phyloP scores from a whole-genome alignment of 2,888 invertebrate species.

The Temnothorax rugatulus region DNA sequence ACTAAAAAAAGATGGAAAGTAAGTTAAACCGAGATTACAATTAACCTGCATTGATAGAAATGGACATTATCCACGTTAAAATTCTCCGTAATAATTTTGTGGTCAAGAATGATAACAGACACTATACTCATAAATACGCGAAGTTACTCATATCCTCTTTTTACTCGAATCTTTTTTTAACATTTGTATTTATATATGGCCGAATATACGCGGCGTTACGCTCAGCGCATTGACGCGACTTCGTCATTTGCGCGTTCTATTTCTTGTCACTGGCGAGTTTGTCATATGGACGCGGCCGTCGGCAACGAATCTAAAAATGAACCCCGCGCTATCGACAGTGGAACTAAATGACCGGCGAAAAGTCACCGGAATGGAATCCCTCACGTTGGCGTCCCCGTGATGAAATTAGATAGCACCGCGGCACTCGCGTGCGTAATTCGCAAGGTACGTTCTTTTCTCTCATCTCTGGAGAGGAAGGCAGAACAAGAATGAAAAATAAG shows the following conservation, averaged over 20 bases:
- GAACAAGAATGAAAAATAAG: background rate
- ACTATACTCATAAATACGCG: background rate
- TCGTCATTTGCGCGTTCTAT: slow-evolving; percentile 47
- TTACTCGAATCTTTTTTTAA: slow-evolving; percentile 29
- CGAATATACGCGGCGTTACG: slow-evolving; percentile 15
- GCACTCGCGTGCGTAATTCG: slow-evolving; percentile 32
- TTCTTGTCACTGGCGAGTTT: slow-evolving; percentile 43
- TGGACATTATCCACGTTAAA: background rate
- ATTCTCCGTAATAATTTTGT: background rate
- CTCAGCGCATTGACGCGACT: slow-evolving; percentile 55
- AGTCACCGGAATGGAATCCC: slow-evolving; percentile 63
- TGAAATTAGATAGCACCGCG: slow-evolving; percentile 66
- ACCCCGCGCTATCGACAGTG: slow-evolving; percentile 45
- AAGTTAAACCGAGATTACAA: no score
- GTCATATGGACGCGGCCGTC: slow-evolving; percentile 44
- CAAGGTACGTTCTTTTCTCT: slow-evolving; percentile 1
- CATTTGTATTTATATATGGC: slow-evolving; percentile 27
- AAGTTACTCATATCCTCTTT: slow-evolving; percentile 17
- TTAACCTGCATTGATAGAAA: no score
- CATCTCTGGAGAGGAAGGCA: background rate
- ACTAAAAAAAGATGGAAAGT: no score
- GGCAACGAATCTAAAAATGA: slow-evolving; percentile 57
- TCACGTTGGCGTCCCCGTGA: slow-evolving; percentile 60
- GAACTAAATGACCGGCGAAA: slow-evolving; percentile 50
- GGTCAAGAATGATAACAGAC: background rate